These are phyloP conservation scores for Idaea biselata DNA, from an alignment of 2,888 invertebrate species.

Conservation along the genomic window DNA sequence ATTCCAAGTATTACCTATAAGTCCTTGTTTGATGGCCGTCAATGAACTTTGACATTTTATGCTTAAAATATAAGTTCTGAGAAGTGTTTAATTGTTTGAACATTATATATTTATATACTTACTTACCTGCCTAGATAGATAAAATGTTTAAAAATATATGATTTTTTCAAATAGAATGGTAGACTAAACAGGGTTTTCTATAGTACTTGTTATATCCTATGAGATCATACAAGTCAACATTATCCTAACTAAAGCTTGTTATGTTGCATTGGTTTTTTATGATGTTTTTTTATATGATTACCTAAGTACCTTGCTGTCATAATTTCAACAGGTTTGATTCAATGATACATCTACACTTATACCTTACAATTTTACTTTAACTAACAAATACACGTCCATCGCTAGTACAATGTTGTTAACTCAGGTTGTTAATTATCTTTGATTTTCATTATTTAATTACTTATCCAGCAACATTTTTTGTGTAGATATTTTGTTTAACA, in stretches of 20 bases:
- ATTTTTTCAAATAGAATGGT: not conserved
- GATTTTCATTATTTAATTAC: too few relatives aligned
- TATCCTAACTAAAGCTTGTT: not conserved
- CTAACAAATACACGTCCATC: too few relatives aligned
- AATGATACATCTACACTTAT: too few relatives aligned
- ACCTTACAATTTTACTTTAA: too few relatives aligned
- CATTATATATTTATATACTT: not conserved
- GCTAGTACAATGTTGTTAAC: too few relatives aligned
- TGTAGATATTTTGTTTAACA: too few relatives aligned
- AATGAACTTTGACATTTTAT: slow-evolving; percentile 5
- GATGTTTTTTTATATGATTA: too few relatives aligned
- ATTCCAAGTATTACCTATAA: slow-evolving; percentile 18
- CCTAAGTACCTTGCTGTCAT: too few relatives aligned
- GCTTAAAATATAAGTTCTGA: not conserved
- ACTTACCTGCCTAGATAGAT: not conserved
- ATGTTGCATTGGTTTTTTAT: too few relatives aligned
- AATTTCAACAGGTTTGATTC: too few relatives aligned
- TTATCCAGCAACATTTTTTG: too few relatives aligned
- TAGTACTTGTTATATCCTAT: not conserved
- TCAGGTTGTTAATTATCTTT: too few relatives aligned
- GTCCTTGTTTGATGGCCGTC: not conserved
- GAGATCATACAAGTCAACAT: not conserved
- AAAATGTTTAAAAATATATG: not conserved
- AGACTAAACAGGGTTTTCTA: not conserved
- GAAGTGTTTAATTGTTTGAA: not conserved